Evolutionary conservation across 2,888 invertebrate species (phyloP).

Genomic region (Phyllotreta cruciferae): DNA sequence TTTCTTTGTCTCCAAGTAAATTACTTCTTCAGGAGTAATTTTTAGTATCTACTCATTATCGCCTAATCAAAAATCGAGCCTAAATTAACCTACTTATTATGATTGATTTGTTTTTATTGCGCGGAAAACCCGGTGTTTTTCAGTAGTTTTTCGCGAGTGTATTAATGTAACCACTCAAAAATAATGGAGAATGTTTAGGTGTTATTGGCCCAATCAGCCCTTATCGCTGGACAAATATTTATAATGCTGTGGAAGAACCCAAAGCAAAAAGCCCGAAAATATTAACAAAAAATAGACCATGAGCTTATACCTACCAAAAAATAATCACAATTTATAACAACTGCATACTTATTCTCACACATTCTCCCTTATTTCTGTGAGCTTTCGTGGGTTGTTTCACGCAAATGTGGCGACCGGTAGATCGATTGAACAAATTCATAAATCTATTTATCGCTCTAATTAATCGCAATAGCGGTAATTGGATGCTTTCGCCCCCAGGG

Average conservation of each 20-base stretch:
- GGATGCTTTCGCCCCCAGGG: not conserved
- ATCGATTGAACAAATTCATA: too few species aligned
- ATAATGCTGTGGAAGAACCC: not conserved
- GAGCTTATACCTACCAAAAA: not conserved
- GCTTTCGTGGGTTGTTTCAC: too few species aligned
- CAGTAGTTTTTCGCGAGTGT: not conserved
- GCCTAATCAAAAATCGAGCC: too few species aligned
- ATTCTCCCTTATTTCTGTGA: too few species aligned
- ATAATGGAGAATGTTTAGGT: constrained; percentile 8
- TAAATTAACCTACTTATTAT: not conserved
- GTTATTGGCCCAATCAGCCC: constrained; percentile 13
- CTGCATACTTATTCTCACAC: too few species aligned
- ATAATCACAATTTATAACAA: too few species aligned
- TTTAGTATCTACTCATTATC: too few species aligned
- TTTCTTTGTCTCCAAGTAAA: too few species aligned
- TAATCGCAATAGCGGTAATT: not conserved
- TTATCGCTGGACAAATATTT: constrained; percentile 22
- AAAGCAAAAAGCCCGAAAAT: not conserved
- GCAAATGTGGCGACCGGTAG: too few species aligned
- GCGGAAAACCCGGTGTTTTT: constrained; percentile 2
- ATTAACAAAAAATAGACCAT: not conserved
- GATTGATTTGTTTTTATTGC: not conserved
- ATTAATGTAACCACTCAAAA: constrained; percentile 13
- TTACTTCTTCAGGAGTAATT: too few species aligned
- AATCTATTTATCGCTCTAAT: not conserved